Evolutionary conservation across 2,113 vertebrate genomes (phyloP).

Genomic region (Illadopsis cleaveri): DNA sequence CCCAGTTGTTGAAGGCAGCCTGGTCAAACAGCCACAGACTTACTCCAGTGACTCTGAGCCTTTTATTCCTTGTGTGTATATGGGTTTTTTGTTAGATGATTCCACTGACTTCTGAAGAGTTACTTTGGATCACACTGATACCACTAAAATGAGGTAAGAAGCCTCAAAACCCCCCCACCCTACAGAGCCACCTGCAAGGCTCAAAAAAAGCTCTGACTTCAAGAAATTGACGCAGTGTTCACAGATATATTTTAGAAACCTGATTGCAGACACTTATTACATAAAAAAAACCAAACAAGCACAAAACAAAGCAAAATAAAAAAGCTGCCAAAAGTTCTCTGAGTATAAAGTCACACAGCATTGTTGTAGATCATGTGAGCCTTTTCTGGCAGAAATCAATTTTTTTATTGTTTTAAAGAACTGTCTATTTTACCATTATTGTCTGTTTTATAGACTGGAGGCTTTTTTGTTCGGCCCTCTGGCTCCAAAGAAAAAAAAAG

Average conservation of each 20-base stretch:
- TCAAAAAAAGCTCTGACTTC: background rate
- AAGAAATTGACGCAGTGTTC: background rate
- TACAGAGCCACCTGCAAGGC: background rate
- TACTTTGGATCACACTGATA: background rate
- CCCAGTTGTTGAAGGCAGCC: background rate
- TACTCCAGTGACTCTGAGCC: background rate
- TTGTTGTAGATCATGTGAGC: background rate
- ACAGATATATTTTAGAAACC: background rate
- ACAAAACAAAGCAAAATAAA: background rate
- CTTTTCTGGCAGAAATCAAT: background rate
- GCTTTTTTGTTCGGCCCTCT: background rate
- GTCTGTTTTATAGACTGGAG: background rate
- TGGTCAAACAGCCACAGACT: background rate
- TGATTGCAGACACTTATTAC: background rate
- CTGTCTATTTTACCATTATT: background rate
- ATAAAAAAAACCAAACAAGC: background rate
- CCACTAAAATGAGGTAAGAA: background rate
- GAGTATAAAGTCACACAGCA: background rate
- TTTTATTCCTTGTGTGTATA: background rate
- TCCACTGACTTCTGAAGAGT: background rate
- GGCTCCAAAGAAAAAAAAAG: too few species aligned
- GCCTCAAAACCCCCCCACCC: fast-evolving
- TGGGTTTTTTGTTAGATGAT: background rate
- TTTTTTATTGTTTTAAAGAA: background rate
- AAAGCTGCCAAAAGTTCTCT: background rate